Evolutionary conservation across 1,140 invertebrate species (phyloP).

Genomic region (Diorhabda carinulata): DNA sequence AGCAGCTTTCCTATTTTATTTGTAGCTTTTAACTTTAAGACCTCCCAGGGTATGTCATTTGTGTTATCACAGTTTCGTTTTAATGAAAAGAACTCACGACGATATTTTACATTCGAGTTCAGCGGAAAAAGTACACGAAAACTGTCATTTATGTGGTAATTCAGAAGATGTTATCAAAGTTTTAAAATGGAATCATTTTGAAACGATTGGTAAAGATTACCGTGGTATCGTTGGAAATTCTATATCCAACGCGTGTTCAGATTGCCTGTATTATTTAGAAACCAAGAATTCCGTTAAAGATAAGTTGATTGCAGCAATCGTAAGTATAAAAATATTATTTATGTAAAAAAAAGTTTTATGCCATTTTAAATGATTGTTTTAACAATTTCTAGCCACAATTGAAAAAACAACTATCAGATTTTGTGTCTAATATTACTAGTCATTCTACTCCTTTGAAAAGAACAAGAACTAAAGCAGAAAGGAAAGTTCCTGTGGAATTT

Average conservation of each 20-base stretch:
- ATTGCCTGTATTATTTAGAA: not conserved
- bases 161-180: not conserved
- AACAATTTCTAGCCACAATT: not conserved
- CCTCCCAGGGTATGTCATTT: not conserved
- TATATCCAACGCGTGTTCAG: not conserved
- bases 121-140: not conserved
- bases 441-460: not conserved
- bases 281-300: not conserved
- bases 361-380: not conserved
- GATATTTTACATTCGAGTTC: not conserved
- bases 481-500: not conserved
- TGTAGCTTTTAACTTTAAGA: not conserved
- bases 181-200: not conserved
- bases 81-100: not conserved
- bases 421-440: not conserved
- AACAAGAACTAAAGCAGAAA: not conserved
- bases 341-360: not conserved
- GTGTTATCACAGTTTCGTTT: not conserved
- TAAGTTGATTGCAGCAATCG: not conserved
- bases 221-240: not conserved
- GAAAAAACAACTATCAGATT: not conserved
- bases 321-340: not conserved
- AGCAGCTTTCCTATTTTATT: not conserved
- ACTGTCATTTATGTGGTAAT: conserved; percentile 1
- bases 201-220: not conserved